phyloP scores from a whole-genome alignment of 2,797 vertebrate genomes.

The Anabacerthia variegaticeps region DNA sequence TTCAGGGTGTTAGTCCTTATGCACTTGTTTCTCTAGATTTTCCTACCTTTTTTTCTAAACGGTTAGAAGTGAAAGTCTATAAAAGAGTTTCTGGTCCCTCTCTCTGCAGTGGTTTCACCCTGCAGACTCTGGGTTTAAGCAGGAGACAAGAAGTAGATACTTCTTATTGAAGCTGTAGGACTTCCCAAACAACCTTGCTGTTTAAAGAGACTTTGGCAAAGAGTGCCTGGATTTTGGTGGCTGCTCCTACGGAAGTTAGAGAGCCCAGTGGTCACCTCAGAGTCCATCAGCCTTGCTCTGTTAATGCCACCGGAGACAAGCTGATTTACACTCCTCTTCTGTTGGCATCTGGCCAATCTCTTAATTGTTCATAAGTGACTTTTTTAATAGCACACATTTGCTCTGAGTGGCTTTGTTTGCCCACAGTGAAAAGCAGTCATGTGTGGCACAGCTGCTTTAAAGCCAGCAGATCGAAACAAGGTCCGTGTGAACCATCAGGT shows the following conservation, averaged over 20 bases:
- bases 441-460: neutral
- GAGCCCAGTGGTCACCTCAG: neutral
- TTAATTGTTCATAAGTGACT: neutral
- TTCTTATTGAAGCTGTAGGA: neutral
- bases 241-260: neutral
- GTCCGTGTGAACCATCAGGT: neutral
- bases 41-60: neutral
- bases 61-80: neutral
- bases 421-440: neutral
- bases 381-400: neutral
- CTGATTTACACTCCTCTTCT: neutral
- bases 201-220: neutral
- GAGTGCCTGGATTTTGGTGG: neutral
- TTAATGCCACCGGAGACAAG: neutral
- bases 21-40: neutral
- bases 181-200: neutral
- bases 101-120: neutral
- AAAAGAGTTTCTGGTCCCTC: neutral
- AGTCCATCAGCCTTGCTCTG: neutral
- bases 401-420: neutral
- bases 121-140: neutral
- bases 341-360: neutral
- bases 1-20: neutral
- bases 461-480: accelerated
- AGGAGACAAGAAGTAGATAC: neutral